Evolutionary conservation across 2,888 invertebrate species (phyloP).

Genomic region (Drosophila neoperkinsi): DNA sequence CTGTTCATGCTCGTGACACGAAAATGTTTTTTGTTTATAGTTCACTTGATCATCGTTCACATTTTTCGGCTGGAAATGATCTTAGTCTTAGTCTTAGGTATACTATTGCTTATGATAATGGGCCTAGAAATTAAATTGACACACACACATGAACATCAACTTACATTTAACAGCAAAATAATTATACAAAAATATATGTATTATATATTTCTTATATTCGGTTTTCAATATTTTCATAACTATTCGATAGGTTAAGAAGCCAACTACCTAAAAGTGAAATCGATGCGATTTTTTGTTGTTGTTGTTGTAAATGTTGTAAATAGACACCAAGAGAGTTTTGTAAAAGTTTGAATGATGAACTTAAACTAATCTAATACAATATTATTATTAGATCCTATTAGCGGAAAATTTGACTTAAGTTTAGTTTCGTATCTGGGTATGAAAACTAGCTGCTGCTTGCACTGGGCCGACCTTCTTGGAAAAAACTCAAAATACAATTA

Average conservation of each 20-base stretch:
- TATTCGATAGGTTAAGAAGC: conserved; percentile 69
- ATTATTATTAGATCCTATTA: conserved; percentile 53
- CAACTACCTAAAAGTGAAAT: conserved; percentile 67
- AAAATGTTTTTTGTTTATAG: conserved; percentile 38
- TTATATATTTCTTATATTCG: conserved; percentile 21
- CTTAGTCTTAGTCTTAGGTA: conserved; percentile 30
- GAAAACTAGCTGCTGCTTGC: conserved; percentile 64
- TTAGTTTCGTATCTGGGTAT: conserved; percentile 47
- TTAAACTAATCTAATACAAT: conserved; percentile 45
- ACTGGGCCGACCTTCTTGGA: conserved; percentile 64
- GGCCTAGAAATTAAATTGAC: conserved; percentile 56
- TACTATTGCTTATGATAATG: conserved; percentile 44
- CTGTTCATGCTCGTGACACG: conserved; percentile 80
- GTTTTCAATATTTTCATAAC: conserved; percentile 54
- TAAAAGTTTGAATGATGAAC: conserved; percentile 60
- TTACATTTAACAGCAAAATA: conserved; percentile 66
- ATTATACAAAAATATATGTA: conserved; percentile 73
- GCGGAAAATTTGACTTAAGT: conserved; percentile 60
- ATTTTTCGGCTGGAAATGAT: conserved; percentile 26
- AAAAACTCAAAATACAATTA: conserved; percentile 28
- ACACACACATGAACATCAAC: conserved; percentile 47
- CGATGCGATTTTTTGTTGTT: conserved; percentile 49
- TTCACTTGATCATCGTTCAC: conserved; percentile 24
- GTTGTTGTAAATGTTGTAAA: conserved; percentile 58
- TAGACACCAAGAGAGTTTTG: conserved; percentile 82